phyloP scores from a whole-genome alignment of 2,113 vertebrate genomes.

The Emydura subglobosa region DNA sequence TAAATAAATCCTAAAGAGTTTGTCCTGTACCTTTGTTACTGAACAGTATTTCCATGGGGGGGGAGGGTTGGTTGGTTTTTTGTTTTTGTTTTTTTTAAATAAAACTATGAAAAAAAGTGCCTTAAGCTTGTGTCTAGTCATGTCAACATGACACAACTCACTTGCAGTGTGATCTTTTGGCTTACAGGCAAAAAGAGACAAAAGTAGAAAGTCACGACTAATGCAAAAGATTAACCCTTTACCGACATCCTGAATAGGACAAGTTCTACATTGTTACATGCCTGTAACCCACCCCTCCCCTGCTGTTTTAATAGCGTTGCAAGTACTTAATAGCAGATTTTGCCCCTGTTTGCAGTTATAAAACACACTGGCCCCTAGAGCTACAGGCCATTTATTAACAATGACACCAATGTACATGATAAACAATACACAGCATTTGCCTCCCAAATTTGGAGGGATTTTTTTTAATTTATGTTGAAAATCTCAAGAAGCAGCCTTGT shows the following conservation, averaged over 20 bases:
- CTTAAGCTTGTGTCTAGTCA: not conserved
- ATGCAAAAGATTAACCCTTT: accelerated
- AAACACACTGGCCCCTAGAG: not conserved
- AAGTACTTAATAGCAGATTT: not conserved
- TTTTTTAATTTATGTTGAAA: not conserved
- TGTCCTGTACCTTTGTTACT: not conserved
- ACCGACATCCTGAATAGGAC: accelerated
- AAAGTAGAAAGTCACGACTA: not conserved
- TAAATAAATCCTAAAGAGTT: not conserved
- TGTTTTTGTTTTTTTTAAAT: too few species aligned
- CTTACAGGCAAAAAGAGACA: not conserved
- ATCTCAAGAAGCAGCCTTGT: not conserved
- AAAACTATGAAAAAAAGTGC: not conserved
- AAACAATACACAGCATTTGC: not conserved
- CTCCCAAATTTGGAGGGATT: not conserved
- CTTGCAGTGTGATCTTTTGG: not conserved
- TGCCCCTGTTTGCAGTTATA: not conserved
- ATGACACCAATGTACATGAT: not conserved
- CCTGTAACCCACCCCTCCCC: not conserved
- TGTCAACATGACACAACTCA: not conserved
- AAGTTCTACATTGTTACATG: not conserved
- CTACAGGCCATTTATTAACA: not conserved
- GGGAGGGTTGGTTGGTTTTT: not conserved
- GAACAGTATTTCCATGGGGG: not conserved
- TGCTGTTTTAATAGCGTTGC: not conserved